Conservation (phyloP, 2,797 vertebrate species). For the Coilia nasus region DNA sequence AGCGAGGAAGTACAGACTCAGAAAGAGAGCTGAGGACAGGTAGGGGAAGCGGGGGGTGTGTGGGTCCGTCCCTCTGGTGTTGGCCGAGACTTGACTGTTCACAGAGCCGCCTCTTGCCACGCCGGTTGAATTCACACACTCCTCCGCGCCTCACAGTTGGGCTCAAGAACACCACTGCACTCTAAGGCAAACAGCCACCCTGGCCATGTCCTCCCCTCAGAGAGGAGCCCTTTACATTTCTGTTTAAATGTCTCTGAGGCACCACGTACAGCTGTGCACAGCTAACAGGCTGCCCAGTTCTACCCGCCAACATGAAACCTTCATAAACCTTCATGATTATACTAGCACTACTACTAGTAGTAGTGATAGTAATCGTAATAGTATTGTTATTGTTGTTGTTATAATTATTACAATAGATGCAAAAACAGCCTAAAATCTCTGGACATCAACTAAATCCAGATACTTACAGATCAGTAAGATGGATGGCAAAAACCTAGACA, state of each 20-base stretch:
- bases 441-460: not conserved
- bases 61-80: not conserved
- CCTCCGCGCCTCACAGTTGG: not conserved
- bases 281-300: not conserved
- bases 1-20: not conserved
- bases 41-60: not conserved
- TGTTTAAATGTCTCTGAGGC: not conserved
- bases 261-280: not conserved
- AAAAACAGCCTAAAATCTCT: not conserved
- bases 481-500: not conserved
- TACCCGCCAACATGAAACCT: not conserved
- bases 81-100: not conserved
- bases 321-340: too few species aligned
- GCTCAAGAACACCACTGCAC: not conserved
- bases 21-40: not conserved
- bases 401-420: too few species aligned
- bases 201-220: not conserved
- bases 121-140: constrained; percentile 6
- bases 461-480: not conserved
- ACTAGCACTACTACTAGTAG: too few species aligned
- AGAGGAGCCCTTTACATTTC: not conserved
- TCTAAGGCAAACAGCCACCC: not conserved
- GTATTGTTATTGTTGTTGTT: too few species aligned
- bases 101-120: not conserved
- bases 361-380: too few species aligned